phyloP scores from a whole-genome alignment of 2,113 vertebrate species.

The Cynocephalus volans region DNA sequence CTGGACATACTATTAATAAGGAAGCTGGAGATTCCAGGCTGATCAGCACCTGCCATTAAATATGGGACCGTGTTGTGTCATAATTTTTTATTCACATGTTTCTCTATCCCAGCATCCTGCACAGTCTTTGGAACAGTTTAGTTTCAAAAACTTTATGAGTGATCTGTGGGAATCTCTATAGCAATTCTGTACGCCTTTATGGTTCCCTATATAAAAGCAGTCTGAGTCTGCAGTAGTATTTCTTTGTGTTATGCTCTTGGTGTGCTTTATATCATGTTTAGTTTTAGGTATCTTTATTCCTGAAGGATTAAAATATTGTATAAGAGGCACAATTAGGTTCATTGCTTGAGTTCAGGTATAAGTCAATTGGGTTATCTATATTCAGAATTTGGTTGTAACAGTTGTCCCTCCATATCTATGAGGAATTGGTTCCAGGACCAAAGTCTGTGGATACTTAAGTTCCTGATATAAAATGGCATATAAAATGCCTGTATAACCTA shows the following conservation, averaged over 20 bases:
- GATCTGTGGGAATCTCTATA: background rate
- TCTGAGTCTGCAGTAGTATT: background rate
- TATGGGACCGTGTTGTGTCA: background rate
- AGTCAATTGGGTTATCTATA: background rate
- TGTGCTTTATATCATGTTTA: constrained; percentile 18
- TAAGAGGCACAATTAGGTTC: background rate
- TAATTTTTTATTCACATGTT: background rate
- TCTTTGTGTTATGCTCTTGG: background rate
- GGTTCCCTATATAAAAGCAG: background rate
- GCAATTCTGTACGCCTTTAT: background rate
- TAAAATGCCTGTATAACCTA: no score
- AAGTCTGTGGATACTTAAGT: no score
- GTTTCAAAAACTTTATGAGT: background rate
- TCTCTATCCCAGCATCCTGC: background rate
- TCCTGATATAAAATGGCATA: no score
- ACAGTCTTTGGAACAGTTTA: background rate
- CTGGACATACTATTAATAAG: background rate
- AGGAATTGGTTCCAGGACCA: no score
- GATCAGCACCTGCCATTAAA: background rate
- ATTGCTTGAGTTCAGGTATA: background rate
- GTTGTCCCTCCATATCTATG: no score
- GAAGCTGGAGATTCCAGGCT: background rate
- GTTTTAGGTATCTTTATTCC: background rate
- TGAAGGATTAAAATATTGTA: background rate
- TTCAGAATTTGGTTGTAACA: constrained; percentile 33